Evolutionary conservation across 2,113 vertebrate genomes (phyloP), one percentile per base, ranked within the genome.

Genomic region (Hydrochoerus hydrochaeris): DNA sequence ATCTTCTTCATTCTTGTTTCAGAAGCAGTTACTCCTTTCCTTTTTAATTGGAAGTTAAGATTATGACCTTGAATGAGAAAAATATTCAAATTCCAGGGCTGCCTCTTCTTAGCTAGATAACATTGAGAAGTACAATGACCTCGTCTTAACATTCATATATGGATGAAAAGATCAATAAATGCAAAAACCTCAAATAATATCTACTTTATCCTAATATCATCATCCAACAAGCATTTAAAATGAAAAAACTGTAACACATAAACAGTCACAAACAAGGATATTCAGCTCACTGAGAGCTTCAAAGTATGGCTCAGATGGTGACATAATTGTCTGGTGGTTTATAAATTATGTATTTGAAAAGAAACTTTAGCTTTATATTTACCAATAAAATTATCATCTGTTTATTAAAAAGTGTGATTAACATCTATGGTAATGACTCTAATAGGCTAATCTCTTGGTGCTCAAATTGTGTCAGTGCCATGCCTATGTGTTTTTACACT

Each of bases 391-490:
- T 86, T 20, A 91, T 78, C 13, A 49, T 58, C 22, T 93, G 10
- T 58, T 73, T 78, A 32, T 78, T 85, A 65, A 35, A 87, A 95
- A 88, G 57, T 49, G 58, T 60, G 1, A 63, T 67, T 17, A 91
- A 30, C 3, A 32, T 69, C 32, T 38, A 13, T 71, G 44, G 14
- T 16, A 77, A 32, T 75, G 41, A 78, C 83, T 77, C 30, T 58
- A 94, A 88, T 46, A 97, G 95, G 90, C 75, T 95, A 88, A 63
- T 94, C 52, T 86, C 75, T 91, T 97, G 52, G 63, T 78, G 46
- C 86, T 97, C 80, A 93, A 96, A 87, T 92, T 97, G 77, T 83
- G 3, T 57, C 75, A 96, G 94, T 81, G 88, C 17, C 20, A 94
- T 81, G 90, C 54, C 28, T 91, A 93, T 38, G 32, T 67, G 77